phyloP scores from a whole-genome alignment of 2,797 vertebrate genomes.

The Halcyon leucocephala region DNA sequence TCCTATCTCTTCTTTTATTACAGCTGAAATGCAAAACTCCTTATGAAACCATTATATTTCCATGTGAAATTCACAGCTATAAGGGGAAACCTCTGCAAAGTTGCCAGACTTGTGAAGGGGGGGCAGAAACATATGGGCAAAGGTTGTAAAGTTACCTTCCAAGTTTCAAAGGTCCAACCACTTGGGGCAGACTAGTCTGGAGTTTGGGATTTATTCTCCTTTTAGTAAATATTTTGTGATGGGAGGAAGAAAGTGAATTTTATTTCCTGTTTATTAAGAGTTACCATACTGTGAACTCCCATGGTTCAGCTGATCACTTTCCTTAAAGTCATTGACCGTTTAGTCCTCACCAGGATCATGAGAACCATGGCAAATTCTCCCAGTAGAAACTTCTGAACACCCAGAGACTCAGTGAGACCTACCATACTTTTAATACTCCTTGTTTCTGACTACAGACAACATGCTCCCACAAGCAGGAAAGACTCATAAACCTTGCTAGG shows the following conservation, averaged over 20 bases:
- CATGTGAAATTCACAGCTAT: constrained; percentile 66
- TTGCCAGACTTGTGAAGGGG: constrained; percentile 33
- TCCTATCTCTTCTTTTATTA: constrained; percentile 46
- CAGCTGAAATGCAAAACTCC: constrained; percentile 54
- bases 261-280: constrained; percentile 38
- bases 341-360: not conserved
- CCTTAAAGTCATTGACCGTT: not conserved
- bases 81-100: constrained; percentile 57
- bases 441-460: not conserved
- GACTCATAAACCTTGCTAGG: not conserved
- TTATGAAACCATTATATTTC: constrained; percentile 72
- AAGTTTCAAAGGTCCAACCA: constrained; percentile 45
- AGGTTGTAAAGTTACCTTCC: constrained; percentile 48
- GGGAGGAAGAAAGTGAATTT: constrained; percentile 10
- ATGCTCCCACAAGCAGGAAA: not conserved
- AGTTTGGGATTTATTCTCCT: not conserved
- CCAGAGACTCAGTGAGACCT: not conserved
- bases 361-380: not conserved
- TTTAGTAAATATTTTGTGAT: constrained; percentile 33
- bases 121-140: constrained; percentile 41
- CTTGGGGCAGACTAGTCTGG: constrained; percentile 17
- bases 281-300: not conserved
- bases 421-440: not conserved
- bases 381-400: not conserved
- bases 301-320: not conserved